Evolutionary conservation across 2,888 invertebrate genomes (phyloP).

Genomic region (Sinodicranocentrus sp.): DNA sequence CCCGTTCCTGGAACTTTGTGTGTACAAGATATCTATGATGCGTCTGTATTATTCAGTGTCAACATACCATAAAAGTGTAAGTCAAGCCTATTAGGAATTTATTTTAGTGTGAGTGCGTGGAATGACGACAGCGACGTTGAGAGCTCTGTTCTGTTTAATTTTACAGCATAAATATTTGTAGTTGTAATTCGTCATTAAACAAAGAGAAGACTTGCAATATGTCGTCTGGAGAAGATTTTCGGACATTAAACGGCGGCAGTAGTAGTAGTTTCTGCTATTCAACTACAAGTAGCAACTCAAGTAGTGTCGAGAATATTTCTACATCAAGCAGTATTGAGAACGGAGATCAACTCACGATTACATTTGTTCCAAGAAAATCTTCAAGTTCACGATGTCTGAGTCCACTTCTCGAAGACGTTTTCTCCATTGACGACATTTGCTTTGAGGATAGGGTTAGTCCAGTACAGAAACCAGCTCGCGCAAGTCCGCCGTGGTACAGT

Average conservation of each 20-base stretch:
- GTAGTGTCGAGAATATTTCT: slow-evolving; percentile 74
- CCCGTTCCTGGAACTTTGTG: too few relatives aligned
- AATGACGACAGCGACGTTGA: too few relatives aligned
- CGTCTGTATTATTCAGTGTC: too few relatives aligned
- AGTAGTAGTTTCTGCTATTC: slow-evolving; percentile 70
- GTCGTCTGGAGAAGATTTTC: slow-evolving; percentile 49
- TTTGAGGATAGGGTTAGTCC: slow-evolving; percentile 49
- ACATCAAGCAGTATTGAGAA: slow-evolving; percentile 71
- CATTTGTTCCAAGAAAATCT: slow-evolving; percentile 63
- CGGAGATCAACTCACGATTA: slow-evolving; percentile 73
- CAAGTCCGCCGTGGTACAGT: slow-evolving; percentile 46
- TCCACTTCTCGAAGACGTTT: slow-evolving; percentile 56
- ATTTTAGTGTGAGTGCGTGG: too few relatives aligned
- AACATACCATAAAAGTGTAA: too few relatives aligned
- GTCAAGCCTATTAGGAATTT: too few relatives aligned
- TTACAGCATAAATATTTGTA: too few relatives aligned
- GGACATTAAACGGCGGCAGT: slow-evolving; percentile 53
- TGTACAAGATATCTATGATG: too few relatives aligned
- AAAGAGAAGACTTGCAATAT: too few relatives aligned
- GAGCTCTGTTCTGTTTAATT: too few relatives aligned
- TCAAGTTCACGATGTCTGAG: slow-evolving; percentile 35
- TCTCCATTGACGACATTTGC: slow-evolving; percentile 48
- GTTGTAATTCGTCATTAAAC: too few relatives aligned
- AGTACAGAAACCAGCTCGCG: slow-evolving; percentile 38
- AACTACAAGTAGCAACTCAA: slow-evolving; percentile 70